A percentile compares a stretch with the other conserved stretches of the same genome.
phyloP scores from a whole-genome alignment of 1,140 invertebrate genomes.

The Cyrtorhinus lividipennis region DNA sequence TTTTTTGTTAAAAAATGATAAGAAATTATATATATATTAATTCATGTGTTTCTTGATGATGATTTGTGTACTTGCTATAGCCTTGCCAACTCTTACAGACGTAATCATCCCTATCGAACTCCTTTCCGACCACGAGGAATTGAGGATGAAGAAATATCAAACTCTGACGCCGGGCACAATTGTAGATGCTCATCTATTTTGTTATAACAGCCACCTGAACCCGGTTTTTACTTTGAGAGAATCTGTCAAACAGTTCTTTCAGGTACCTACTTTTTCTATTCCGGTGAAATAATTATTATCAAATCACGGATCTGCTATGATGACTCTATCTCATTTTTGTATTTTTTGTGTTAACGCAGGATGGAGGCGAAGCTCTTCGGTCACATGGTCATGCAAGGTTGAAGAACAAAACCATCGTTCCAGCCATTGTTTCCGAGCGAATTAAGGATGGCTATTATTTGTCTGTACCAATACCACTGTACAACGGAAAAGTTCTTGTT shows the following conservation, averaged over 20 bases:
- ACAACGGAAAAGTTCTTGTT: neutral
- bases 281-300: neutral
- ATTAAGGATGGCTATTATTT: neutral
- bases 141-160: neutral
- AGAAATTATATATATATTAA: too few species aligned
- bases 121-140: neutral
- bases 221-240: neutral
- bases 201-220: neutral
- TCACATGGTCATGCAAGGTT: neutral
- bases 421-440: neutral
- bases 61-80: too few species aligned
- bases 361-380: neutral
- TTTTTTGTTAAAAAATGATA: too few species aligned
- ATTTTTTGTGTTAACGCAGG: neutral
- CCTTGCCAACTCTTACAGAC: too few species aligned
- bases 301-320: neutral
- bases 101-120: neutral
- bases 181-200: neutral
- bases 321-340: neutral
- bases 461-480: neutral
- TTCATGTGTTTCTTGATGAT: too few species aligned
- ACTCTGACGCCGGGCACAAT: neutral
- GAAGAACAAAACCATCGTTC: neutral
- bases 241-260: neutral
- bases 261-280: neutral